Evolutionary conservation across 2,797 vertebrate genomes (phyloP).

Genomic region (Poeciliopsis gracilis): DNA sequence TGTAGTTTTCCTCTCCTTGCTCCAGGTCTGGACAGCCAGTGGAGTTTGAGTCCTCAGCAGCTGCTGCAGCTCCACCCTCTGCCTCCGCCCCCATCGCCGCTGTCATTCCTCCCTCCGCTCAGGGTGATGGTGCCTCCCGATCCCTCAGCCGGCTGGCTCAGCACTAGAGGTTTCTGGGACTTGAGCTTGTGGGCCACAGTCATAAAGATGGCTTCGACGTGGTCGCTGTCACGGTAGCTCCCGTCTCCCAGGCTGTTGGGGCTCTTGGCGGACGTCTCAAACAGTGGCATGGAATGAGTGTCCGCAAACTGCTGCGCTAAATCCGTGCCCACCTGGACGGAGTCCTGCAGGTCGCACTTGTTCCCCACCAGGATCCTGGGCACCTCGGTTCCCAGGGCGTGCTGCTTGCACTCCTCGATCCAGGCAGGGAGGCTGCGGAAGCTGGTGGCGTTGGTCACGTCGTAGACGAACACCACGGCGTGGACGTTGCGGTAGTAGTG

Average conservation of each 20-base stretch:
- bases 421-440: constrained; percentile 93
- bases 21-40: background rate
- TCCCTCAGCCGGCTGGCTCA: constrained; percentile 85
- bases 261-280: constrained; percentile 97
- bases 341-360: constrained; percentile 93
- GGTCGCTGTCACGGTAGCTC: constrained; percentile 86
- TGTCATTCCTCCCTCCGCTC: constrained; percentile 54
- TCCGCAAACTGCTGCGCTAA: constrained; percentile 97
- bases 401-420: constrained; percentile 97
- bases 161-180: constrained; percentile 93
- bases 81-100: constrained; percentile 39
- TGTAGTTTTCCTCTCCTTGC: background rate
- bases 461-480: constrained; percentile 95
- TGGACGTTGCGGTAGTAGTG: constrained; percentile 98
- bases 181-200: constrained; percentile 98
- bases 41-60: constrained; percentile 64
- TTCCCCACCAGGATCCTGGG: constrained; percentile 97
- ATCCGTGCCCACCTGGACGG: constrained; percentile 91
- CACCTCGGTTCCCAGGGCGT: constrained; percentile 88
- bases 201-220: constrained; percentile 99
- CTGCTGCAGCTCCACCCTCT: constrained; percentile 74
- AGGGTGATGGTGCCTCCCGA: constrained; percentile 76
- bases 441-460: constrained; percentile 91
- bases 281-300: constrained; percentile 94
- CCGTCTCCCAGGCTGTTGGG: constrained; percentile 65